Percentiles rank a stretch among this genome's conserved stretches.
phyloP scores from a whole-genome alignment of 2,888 invertebrate genomes.

The Plagiodera versicolora region DNA sequence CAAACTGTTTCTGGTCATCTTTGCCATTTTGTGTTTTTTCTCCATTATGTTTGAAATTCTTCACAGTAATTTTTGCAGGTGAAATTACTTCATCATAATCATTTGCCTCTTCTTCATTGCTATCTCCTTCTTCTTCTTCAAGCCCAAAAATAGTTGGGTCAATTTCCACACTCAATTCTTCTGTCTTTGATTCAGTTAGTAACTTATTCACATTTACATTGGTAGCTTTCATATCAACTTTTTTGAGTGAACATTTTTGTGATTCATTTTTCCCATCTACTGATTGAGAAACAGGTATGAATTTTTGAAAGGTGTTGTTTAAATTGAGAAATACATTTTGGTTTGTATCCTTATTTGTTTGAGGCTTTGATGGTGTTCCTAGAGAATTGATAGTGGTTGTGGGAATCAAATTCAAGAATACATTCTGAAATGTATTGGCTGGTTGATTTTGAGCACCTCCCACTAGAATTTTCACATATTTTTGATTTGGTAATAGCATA shows the following conservation, averaged over 20 bases:
- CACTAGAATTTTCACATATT: constrained; percentile 46
- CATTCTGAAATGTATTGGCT: constrained; percentile 45
- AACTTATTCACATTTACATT: constrained; percentile 42
- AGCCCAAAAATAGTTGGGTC: constrained; percentile 48
- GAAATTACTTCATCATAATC: constrained; percentile 50
- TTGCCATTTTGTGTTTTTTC: constrained; percentile 33
- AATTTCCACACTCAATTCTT: constrained; percentile 52
- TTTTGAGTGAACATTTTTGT: background rate
- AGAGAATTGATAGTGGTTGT: constrained; percentile 35
- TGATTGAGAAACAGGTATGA: constrained; percentile 38
- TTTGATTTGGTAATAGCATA: constrained; percentile 47
- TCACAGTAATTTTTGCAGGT: constrained; percentile 40
- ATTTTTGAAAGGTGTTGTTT: constrained; percentile 47
- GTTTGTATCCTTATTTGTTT: constrained; percentile 43
- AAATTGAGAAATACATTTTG: constrained; percentile 50
- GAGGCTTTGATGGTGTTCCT: constrained; percentile 15
- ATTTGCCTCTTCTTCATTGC: constrained; percentile 33
- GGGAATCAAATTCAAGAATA: constrained; percentile 49
- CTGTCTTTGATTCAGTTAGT: constrained; percentile 46
- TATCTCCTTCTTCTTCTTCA: constrained; percentile 39
- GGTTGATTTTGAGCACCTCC: constrained; percentile 39
- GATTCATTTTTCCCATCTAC: constrained; percentile 13
- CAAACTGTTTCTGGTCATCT: constrained; percentile 35
- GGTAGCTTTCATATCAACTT: constrained; percentile 9
- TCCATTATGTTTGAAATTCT: constrained; percentile 34